A percentile compares a stretch with the other conserved stretches of the same genome.
Evolutionary conservation across 1,140 invertebrate species (phyloP).

Genomic region (Heliothis virescens): DNA sequence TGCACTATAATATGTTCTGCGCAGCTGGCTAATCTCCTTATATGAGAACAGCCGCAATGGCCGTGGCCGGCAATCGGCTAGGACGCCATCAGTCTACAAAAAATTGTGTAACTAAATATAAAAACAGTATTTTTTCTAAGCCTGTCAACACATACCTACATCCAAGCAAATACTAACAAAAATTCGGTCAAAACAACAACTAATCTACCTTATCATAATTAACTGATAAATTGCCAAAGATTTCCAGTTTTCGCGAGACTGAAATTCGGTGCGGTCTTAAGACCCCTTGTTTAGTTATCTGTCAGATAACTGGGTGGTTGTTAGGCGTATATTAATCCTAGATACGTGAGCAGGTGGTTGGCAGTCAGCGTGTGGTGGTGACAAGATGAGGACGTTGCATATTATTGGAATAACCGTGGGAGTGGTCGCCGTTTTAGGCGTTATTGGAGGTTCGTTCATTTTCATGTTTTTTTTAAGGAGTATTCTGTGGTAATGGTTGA

Average conservation of each 20-base stretch:
- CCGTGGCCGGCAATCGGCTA: too few relatives aligned
- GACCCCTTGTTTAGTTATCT: not conserved
- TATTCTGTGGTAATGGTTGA: too few relatives aligned
- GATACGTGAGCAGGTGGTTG: not conserved
- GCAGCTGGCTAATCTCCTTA: too few relatives aligned
- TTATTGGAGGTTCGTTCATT: constrained; percentile 48
- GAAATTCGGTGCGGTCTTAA: not conserved
- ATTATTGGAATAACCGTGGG: constrained; percentile 40
- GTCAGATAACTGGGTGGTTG: not conserved
- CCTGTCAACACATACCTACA: too few relatives aligned
- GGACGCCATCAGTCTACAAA: too few relatives aligned
- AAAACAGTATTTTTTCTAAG: too few relatives aligned
- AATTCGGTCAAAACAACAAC: too few relatives aligned
- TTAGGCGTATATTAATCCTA: constrained; percentile 10
- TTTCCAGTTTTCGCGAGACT: not conserved
- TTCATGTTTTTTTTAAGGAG: too few relatives aligned
- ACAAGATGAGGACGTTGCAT: constrained; percentile 33
- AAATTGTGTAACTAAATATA: too few relatives aligned
- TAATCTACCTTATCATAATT: not conserved
- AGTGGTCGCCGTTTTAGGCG: constrained; percentile 45
- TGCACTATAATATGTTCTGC: too few relatives aligned
- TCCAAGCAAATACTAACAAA: too few relatives aligned
- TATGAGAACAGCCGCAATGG: too few relatives aligned
- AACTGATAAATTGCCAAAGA: not conserved
- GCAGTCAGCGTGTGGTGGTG: constrained; percentile 1